Percentiles rank a stretch among this genome's conserved stretches.
Conservation (phyloP, 2,113 vertebrate genomes). For the Lanius collurio region DNA sequence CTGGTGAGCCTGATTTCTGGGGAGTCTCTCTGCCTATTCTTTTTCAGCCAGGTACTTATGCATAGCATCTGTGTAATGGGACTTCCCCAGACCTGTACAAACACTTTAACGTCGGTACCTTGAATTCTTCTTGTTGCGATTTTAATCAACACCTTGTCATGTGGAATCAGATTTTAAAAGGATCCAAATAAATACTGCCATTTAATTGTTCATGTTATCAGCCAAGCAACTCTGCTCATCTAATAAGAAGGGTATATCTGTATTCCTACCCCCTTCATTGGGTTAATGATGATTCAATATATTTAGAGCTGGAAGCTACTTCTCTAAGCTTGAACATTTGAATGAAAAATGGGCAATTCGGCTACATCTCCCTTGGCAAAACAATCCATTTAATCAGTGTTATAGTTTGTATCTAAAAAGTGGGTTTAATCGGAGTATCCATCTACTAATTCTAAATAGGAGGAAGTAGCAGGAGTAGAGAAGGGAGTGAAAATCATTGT, state of each 20-base stretch:
- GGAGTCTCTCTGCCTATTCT: background rate
- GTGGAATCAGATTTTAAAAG: constrained; percentile 49
- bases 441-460: constrained; percentile 82
- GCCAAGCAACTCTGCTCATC: constrained; percentile 66
- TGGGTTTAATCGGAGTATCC: constrained; percentile 85
- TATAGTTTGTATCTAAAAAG: constrained; percentile 91
- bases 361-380: constrained; percentile 77
- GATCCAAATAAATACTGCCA: constrained; percentile 61
- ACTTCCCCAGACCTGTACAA: background rate
- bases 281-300: constrained; percentile 81
- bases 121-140: background rate
- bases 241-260: constrained; percentile 67
- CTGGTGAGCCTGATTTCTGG: background rate
- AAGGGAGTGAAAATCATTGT: constrained; percentile 59
- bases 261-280: constrained; percentile 67
- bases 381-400: constrained; percentile 82
- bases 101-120: background rate
- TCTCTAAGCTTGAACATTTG: constrained; percentile 71
- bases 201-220: constrained; percentile 72
- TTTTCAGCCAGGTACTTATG: background rate
- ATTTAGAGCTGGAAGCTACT: constrained; percentile 79
- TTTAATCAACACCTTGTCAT: constrained; percentile 43
- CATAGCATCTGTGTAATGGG: background rate
- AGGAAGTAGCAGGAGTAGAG: background rate
- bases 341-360: constrained; percentile 81